phyloP scores from a whole-genome alignment of 2,888 invertebrate genomes.

The Caradrina kadenii region DNA sequence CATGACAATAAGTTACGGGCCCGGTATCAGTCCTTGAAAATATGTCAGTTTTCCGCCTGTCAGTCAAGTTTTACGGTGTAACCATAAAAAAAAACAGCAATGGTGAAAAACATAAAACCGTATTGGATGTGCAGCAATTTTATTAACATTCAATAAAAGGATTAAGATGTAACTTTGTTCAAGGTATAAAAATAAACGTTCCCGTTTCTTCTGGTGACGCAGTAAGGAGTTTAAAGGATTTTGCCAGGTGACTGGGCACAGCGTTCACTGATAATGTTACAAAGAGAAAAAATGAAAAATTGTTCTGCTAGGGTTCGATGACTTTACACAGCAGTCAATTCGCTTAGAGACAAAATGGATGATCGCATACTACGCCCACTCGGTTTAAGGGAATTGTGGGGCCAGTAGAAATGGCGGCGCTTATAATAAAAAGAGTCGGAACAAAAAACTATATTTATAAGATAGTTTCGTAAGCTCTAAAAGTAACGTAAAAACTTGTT shows the following conservation, averaged over 20 bases:
- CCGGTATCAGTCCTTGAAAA: no score
- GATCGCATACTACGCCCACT: constrained; percentile 30
- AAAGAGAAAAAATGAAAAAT: constrained; percentile 46
- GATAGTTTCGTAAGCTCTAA: no score
- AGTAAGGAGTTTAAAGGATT: constrained; percentile 35
- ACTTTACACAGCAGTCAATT: constrained; percentile 39
- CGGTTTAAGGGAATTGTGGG: constrained; percentile 9
- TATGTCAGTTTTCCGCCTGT: no score
- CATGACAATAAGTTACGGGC: no score
- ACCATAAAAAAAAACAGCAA: not conserved
- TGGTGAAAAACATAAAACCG: not conserved
- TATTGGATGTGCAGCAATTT: no score
- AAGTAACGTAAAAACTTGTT: no score
- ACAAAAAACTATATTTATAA: not conserved
- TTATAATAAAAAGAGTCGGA: constrained; percentile 1
- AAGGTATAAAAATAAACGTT: constrained; percentile 24
- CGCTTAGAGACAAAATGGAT: constrained; percentile 40
- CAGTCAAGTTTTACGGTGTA: no score
- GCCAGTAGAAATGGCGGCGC: constrained; percentile 6
- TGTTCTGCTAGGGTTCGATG: constrained; percentile 35
- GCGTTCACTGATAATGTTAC: constrained; percentile 39
- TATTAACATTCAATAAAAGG: not conserved
- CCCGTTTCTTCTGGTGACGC: constrained; percentile 20
- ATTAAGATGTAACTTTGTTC: constrained; percentile 7
- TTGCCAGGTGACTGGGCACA: constrained; percentile 42